phyloP scores from a whole-genome alignment of 2,113 vertebrate species.

The Tor tambroides region DNA sequence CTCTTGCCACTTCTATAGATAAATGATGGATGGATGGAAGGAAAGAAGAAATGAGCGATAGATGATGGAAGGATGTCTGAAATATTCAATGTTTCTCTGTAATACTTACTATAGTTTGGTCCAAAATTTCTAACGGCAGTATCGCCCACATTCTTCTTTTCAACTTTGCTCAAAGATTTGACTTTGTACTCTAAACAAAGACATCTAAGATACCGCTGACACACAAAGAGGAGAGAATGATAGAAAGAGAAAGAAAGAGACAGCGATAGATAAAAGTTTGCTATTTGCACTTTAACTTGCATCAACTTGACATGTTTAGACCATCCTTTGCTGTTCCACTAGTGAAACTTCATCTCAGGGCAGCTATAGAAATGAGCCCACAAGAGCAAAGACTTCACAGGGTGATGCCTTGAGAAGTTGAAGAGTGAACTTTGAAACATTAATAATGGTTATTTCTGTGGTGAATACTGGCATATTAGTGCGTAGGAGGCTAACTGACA shows the following conservation, averaged over 20 bases:
- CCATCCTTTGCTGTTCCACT: not conserved
- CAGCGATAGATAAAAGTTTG: not conserved
- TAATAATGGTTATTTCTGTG: slow-evolving; percentile 27
- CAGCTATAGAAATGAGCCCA: slow-evolving; percentile 5
- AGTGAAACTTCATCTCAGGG: not conserved
- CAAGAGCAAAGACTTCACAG: slow-evolving; percentile 14
- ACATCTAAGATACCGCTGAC: not conserved
- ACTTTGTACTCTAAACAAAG: slow-evolving; percentile 1
- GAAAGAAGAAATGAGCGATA: not conserved
- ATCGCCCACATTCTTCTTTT: not conserved
- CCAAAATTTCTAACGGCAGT: not conserved
- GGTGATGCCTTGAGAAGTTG: not conserved
- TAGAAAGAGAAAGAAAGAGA: slow-evolving; percentile 1
- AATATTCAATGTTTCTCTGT: not conserved
- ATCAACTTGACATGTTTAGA: slow-evolving; percentile 27
- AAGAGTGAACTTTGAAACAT: slow-evolving; percentile 16
- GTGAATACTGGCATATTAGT: slow-evolving; percentile 29
- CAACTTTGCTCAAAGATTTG: not conserved
- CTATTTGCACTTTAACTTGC: not conserved
- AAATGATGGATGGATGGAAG: not conserved
- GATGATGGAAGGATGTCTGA: not conserved
- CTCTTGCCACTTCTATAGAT: not conserved
- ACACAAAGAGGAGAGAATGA: not conserved
- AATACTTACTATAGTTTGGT: not conserved
- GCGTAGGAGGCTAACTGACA: not conserved